Conservation (phyloP, 2,113 vertebrate genomes). For the Notothenia coriiceps region DNA sequence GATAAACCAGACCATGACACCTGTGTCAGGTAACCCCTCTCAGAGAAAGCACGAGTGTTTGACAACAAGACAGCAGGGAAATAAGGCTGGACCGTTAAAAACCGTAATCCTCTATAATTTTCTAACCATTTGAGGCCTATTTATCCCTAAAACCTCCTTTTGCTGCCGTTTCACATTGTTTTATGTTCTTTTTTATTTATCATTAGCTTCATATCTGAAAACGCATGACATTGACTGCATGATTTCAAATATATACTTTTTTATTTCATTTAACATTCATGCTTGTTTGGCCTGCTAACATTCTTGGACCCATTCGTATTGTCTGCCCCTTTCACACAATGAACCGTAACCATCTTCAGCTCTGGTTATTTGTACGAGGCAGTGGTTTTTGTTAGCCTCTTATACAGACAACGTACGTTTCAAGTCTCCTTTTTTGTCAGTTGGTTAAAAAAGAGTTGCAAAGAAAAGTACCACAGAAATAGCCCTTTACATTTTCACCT, state of each 20-base stretch:
- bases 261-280: constrained; percentile 52
- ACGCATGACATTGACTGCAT: constrained; percentile 78
- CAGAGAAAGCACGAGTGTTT: constrained; percentile 78
- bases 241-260: constrained; percentile 47
- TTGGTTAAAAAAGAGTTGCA: background rate
- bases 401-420: background rate
- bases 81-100: constrained; percentile 69
- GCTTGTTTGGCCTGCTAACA: constrained; percentile 82
- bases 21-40: constrained; percentile 95
- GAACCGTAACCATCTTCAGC: constrained; percentile 11
- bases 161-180: constrained; percentile 50
- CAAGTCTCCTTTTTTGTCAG: background rate
- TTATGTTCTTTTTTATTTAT: constrained; percentile 29
- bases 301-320: constrained; percentile 51
- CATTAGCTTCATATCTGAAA: constrained; percentile 42
- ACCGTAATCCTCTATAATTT: constrained; percentile 27
- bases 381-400: background rate
- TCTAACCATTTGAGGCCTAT: constrained; percentile 35
- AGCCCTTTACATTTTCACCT: background rate
- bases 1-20: constrained; percentile 99
- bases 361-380: background rate
- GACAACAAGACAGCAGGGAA: constrained; percentile 74
- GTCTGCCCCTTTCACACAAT: constrained; percentile 58
- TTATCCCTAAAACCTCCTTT: constrained; percentile 28
- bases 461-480: background rate